Conservation (phyloP, 2,888 invertebrate species). For the Furcula furcula region DNA sequence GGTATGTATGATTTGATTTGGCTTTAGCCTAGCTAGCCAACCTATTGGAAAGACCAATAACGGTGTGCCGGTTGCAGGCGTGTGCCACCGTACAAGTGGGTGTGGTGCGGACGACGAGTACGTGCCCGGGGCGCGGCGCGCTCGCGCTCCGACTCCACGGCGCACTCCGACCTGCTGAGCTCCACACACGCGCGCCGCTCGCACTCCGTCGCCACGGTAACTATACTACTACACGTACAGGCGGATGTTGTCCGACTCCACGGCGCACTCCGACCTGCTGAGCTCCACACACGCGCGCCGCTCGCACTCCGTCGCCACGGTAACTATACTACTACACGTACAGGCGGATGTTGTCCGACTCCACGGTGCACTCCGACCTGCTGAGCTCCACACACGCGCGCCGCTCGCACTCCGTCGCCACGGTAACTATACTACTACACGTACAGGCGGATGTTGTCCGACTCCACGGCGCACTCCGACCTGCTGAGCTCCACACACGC, state of each 20-base stretch:
- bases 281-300: constrained; percentile 71
- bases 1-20: constrained; percentile 83
- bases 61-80: constrained; percentile 62
- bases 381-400: constrained; percentile 74
- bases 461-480: constrained; percentile 78
- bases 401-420: constrained; percentile 67
- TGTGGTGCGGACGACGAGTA: constrained; percentile 69
- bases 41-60: too few species aligned
- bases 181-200: constrained; percentile 68
- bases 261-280: constrained; percentile 78
- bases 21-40: too few species aligned
- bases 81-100: constrained; percentile 86
- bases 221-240: too few species aligned
- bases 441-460: constrained; percentile 67
- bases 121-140: constrained; percentile 58
- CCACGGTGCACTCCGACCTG: constrained; percentile 78
- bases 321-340: too few species aligned
- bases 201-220: constrained; percentile 69
- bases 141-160: constrained; percentile 72
- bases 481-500: constrained; percentile 77
- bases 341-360: constrained; percentile 70
- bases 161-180: constrained; percentile 79
- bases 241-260: constrained; percentile 71
- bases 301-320: constrained; percentile 69
- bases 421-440: too few species aligned